phyloP scores from a whole-genome alignment of 1,140 invertebrate genomes.

The Pomacea maculata region DNA sequence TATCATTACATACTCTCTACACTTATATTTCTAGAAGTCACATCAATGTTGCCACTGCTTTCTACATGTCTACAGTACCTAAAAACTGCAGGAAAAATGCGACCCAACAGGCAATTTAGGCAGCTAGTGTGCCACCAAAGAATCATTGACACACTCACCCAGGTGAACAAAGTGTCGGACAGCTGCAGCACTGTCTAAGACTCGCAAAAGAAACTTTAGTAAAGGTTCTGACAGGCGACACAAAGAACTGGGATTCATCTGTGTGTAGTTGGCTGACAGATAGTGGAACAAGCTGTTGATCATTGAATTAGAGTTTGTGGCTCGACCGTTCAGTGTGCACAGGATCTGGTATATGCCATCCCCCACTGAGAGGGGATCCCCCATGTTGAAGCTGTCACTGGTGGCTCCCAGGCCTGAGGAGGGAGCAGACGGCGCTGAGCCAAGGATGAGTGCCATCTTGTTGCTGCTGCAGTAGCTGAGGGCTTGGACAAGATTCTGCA shows the following conservation, averaged over 20 bases:
- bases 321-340: constrained; percentile 75
- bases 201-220: constrained; percentile 78
- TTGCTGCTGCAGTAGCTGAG: constrained; percentile 73
- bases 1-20: too few species aligned
- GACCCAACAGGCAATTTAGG: too few species aligned
- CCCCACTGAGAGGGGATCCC: constrained; percentile 74
- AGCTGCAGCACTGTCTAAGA: constrained; percentile 76
- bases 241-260: constrained; percentile 31
- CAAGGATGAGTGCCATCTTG: constrained; percentile 62
- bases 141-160: constrained; percentile 59
- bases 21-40: too few species aligned
- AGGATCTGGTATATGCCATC: constrained; percentile 87
- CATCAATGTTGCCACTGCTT: too few species aligned
- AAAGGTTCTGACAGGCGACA: constrained; percentile 77
- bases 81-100: too few species aligned
- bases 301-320: constrained; percentile 77
- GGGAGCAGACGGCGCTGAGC: constrained; percentile 10
- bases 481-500: constrained; percentile 78
- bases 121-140: too few species aligned
- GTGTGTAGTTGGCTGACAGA: constrained; percentile 68
- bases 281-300: constrained; percentile 80
- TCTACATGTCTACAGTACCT: too few species aligned
- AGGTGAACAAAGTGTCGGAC: constrained; percentile 74
- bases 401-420: not conserved
- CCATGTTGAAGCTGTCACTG: constrained; percentile 22